Percentiles rank a stretch among this genome's conserved stretches.
Evolutionary conservation across 92 coral and sea anemone species (phyloP).

Genomic region (Zoanthus gigantus): DNA sequence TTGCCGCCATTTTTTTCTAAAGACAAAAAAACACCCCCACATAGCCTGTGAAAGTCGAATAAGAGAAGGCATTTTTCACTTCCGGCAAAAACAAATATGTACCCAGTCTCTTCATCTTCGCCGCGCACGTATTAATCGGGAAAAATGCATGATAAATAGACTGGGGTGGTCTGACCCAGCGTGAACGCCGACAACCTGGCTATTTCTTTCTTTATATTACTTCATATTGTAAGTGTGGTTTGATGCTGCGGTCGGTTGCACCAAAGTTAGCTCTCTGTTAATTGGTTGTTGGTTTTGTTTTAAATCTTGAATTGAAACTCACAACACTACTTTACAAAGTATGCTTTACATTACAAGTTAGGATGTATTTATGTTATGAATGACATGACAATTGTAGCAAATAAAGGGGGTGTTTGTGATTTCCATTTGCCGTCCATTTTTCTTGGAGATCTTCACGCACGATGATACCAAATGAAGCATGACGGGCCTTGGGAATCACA

Average conservation of each 20-base stretch:
- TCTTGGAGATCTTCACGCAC: constrained; percentile 63
- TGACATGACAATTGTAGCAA: constrained; percentile 54
- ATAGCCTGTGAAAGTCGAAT: constrained; percentile 44
- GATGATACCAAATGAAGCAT: constrained; percentile 64
- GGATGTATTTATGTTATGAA: constrained; percentile 30
- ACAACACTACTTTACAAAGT: constrained; percentile 13
- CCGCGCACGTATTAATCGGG: constrained; percentile 54
- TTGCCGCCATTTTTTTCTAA: constrained; percentile 45
- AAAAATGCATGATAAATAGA: constrained; percentile 46
- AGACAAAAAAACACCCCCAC: constrained; percentile 23
- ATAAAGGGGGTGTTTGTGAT: constrained; percentile 42
- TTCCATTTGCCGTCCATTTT: constrained; percentile 54
- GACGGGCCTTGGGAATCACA: constrained; percentile 50
- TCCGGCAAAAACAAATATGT: constrained; percentile 34
- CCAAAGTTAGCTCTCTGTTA: constrained; percentile 35
- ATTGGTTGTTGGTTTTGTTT: constrained; percentile 27
- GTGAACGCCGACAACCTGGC: constrained; percentile 37
- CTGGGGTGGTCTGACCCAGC: constrained; percentile 61
- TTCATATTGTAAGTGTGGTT: constrained; percentile 34
- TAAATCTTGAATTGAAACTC: constrained; percentile 30
- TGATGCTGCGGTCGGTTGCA: constrained; percentile 42
- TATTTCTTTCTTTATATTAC: constrained; percentile 34
- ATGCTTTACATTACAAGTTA: constrained; percentile 30
- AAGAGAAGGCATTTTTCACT: constrained; percentile 34
- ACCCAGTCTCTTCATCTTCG: constrained; percentile 57